These are phyloP conservation scores for Acyrthosiphon pisum DNA, from an alignment of 1,140 invertebrate genomes.

Conservation along the genomic window DNA sequence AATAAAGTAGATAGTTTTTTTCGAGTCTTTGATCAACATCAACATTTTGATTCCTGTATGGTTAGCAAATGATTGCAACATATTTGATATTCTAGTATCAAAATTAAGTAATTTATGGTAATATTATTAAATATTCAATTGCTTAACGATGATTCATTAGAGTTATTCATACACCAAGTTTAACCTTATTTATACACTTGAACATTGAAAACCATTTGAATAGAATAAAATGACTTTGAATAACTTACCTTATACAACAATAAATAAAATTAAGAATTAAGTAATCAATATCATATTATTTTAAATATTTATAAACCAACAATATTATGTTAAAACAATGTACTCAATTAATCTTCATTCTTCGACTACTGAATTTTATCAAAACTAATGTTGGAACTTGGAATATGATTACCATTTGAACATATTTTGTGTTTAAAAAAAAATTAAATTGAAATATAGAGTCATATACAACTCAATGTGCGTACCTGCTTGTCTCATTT, in stretches of 20 bases:
- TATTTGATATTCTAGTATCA: not conserved
- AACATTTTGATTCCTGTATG: not conserved
- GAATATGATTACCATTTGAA: not conserved
- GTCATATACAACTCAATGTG: too few species aligned
- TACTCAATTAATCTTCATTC: not conserved
- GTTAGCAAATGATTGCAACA: not conserved
- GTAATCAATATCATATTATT: not conserved
- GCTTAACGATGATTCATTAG: not conserved
- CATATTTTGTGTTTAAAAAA: not conserved
- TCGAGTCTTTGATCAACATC: not conserved
- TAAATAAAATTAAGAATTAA: not conserved
- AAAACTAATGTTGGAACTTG: not conserved
- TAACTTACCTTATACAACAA: not conserved
- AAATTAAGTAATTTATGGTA: slow-evolving; percentile 2
- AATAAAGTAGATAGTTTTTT: not conserved
- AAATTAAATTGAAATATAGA: not conserved
- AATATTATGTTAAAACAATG: not conserved
- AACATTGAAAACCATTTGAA: not conserved
- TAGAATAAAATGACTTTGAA: not conserved
- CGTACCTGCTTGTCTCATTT: too few species aligned
- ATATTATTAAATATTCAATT: slow-evolving; percentile 20
- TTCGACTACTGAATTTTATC: not conserved
- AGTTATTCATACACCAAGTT: not conserved
- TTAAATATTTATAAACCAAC: not conserved
- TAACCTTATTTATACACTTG: not conserved